Evolutionary conservation across 1,140 invertebrate species (phyloP), one percentile per base, ranked within the genome.

Genomic region (Archivesica marissinica): DNA sequence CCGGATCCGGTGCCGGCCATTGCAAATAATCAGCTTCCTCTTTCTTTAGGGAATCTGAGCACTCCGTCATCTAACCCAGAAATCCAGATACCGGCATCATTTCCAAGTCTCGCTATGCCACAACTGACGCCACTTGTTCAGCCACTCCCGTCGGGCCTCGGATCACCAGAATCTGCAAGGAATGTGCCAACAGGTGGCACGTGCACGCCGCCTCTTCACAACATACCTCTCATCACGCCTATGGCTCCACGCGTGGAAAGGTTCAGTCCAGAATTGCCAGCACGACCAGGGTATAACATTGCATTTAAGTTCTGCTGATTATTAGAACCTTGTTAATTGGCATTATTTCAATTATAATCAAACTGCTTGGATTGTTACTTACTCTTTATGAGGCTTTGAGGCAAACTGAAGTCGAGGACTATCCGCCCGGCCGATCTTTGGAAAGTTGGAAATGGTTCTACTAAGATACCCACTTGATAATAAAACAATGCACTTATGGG

Each of bases 191-290:
- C 82, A 15, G 85, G 76, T n/a, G 61, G 83, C 7, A 82, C 74
- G 0, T 79, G 85, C 39, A 83, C 74, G 0, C 88, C 90, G 7
- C 82, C 87, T 28, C 68, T 78, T 70, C 90, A 89, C 28, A 68
- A 82, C 13, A 77, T 88, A 47, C 88, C 87, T 39, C 81, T 87
- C 17, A 68, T 66, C 13, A 86, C 87, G 44, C 88, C 89, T n/a
- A 79, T 35, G 52, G 88, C 88, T 28, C 89, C 90, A 17, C 25
- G 79, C 54, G 17, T 41, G 23, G 77, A 68, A n/a, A 78, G 39
- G 30, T 33, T 66, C 35, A 28, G 59, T 3, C 20, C 59, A 64
- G 13, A 9, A 33, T 33, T 17, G 44, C n/a, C 23, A 64, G 35
- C 44, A 54, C n/a, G n/a, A n/a, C 35, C 33, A n/a, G n/a, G 20